phyloP scores from a whole-genome alignment of 2,797 vertebrate genomes.

The Champsocephalus esox region DNA sequence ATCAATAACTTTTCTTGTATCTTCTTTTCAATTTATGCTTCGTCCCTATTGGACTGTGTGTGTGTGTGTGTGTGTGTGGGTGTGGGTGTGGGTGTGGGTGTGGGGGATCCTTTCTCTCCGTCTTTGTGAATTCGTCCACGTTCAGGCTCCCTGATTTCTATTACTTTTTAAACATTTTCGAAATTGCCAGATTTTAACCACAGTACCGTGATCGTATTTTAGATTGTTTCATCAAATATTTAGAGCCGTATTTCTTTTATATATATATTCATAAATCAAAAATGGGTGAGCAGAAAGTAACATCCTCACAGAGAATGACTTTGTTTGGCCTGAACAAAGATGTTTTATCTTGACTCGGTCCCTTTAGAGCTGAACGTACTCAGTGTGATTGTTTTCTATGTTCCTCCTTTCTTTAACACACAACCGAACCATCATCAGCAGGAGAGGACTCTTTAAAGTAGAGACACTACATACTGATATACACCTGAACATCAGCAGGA shows the following conservation, averaged over 20 bases:
- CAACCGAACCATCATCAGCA: background rate
- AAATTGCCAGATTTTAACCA: constrained; percentile 29
- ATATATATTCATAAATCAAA: background rate
- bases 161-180: constrained; percentile 9
- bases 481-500: no score
- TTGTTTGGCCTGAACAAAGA: background rate
- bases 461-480: no score
- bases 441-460: no score
- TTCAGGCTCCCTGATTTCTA: constrained; percentile 30
- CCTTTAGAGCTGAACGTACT: background rate
- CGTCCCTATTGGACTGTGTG: background rate
- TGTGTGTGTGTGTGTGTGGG: no score
- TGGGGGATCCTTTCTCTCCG: background rate
- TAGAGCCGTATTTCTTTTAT: constrained; percentile 17
- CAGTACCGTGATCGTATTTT: constrained; percentile 28
- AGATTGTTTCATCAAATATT: constrained; percentile 62
- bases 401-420: background rate
- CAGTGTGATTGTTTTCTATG: background rate
- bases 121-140: constrained; percentile 1
- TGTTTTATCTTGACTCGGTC: background rate
- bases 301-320: constrained; percentile 1
- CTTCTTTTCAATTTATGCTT: background rate
- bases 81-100: no score
- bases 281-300: constrained; percentile 20
- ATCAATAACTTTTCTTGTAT: constrained; percentile 4